Percentiles rank a stretch among this genome's conserved stretches.
These are phyloP conservation scores for Pyralis farinalis DNA, from an alignment of 2,888 invertebrate species.

Conservation along the genomic window DNA sequence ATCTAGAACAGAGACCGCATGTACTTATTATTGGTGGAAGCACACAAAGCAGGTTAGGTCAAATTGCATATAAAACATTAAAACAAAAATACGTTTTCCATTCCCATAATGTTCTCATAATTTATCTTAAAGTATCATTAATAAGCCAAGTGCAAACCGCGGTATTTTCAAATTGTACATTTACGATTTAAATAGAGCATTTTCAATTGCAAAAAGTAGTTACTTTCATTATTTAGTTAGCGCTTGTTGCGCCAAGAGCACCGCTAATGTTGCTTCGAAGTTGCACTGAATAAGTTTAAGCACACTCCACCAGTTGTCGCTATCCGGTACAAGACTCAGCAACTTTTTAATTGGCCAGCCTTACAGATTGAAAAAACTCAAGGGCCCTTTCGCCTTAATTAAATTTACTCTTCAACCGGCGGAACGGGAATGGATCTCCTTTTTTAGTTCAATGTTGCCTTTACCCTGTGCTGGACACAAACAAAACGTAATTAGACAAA, in stretches of 20 bases:
- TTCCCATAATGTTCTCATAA: not conserved
- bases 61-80: no score
- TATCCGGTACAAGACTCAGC: constrained; percentile 50
- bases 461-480: constrained; percentile 33
- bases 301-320: constrained; percentile 54
- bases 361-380: constrained; percentile 62
- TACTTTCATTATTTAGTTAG: constrained; percentile 30
- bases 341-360: constrained; percentile 73
- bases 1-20: no score
- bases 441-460: constrained; percentile 42
- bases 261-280: constrained; percentile 41
- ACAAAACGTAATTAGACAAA: constrained; percentile 43
- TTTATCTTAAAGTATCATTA: constrained; percentile 5
- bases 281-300: constrained; percentile 45
- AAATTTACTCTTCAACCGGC: constrained; percentile 60
- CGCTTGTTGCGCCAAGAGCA: constrained; percentile 23
- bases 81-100: no score
- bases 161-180: constrained; percentile 8
- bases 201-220: constrained; percentile 17
- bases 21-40: no score
- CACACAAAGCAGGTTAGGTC: no score
- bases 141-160: constrained; percentile 3
- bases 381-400: constrained; percentile 65
- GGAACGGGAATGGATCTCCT: constrained; percentile 45
- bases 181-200: constrained; percentile 20